Percentiles rank a stretch among this genome's conserved stretches.
Conservation (phyloP, 2,888 invertebrate genomes). For the Drosophila paucipuncta region DNA sequence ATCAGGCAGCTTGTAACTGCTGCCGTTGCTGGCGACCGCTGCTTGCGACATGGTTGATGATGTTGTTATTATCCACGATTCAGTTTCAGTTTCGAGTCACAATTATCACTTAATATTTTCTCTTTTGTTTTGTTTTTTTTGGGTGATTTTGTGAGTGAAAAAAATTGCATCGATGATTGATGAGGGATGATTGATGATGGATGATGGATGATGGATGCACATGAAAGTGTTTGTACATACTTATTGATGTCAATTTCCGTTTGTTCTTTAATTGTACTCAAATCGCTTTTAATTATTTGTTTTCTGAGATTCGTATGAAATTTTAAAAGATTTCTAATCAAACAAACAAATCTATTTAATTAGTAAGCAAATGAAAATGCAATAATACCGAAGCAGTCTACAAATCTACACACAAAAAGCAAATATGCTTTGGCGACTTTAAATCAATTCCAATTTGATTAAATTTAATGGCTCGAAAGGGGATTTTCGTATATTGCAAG, state of each 20-base stretch:
- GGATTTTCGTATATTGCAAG: neutral
- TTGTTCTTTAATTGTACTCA: neutral
- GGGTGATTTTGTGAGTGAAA: neutral
- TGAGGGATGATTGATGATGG: constrained; percentile 14
- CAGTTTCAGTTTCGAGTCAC: constrained; percentile 5
- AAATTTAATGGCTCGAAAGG: neutral
- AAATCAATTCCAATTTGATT: neutral
- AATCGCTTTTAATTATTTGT: neutral
- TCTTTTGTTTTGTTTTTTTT: neutral
- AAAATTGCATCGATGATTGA: constrained; percentile 12
- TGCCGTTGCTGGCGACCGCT: constrained; percentile 37
- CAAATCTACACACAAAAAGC: neutral
- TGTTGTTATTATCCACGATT: constrained; percentile 5
- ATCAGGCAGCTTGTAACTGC: constrained; percentile 57
- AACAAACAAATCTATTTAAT: neutral
- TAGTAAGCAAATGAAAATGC: neutral
- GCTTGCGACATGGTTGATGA: constrained; percentile 63
- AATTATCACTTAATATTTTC: constrained; percentile 7
- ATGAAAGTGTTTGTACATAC: constrained; percentile 8
- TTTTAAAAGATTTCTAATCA: neutral
- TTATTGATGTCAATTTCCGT: constrained; percentile 1
- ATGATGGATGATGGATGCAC: constrained; percentile 8
- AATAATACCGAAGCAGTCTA: neutral
- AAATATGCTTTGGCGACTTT: neutral
- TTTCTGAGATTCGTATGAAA: neutral